phyloP scores from a whole-genome alignment of 2,888 invertebrate genomes.

The Magallana nippona region DNA sequence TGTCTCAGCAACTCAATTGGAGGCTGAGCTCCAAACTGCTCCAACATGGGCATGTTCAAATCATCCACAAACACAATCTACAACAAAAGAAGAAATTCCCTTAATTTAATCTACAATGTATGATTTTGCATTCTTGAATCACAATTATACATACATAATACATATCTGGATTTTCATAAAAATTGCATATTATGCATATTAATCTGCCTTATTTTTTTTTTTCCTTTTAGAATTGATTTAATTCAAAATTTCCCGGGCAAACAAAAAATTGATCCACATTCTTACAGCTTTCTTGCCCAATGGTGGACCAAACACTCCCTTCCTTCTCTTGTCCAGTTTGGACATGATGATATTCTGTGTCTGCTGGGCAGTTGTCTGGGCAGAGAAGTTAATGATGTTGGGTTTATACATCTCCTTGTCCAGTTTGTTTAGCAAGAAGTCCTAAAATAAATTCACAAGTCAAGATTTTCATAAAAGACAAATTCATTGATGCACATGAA shows the following conservation, averaged over 20 bases:
- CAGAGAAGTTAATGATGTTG: constrained; percentile 93
- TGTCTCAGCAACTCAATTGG: constrained; percentile 90
- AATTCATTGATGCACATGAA: neutral
- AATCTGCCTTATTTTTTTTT: no score
- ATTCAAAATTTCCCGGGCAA: no score
- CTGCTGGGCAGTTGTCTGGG: constrained; percentile 95
- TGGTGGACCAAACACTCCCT: constrained; percentile 96
- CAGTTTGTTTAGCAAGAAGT: constrained; percentile 88
- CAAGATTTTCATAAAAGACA: neutral
- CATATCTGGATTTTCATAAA: neutral
- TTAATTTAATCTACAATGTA: neutral
- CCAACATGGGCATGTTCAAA: constrained; percentile 95
- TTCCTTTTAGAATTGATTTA: no score
- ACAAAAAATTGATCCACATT: neutral
- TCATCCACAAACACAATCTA: constrained; percentile 96
- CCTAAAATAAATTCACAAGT: constrained; percentile 65
- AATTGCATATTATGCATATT: no score
- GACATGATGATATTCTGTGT: constrained; percentile 97
- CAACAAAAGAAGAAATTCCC: neutral
- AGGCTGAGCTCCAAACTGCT: constrained; percentile 95
- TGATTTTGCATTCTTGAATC: neutral
- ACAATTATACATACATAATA: constrained; percentile 1
- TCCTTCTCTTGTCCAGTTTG: constrained; percentile 93
- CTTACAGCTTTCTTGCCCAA: constrained; percentile 87
- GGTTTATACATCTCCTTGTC: constrained; percentile 90